Evolutionary conservation across 2,888 invertebrate species (phyloP).

Genomic region (Perizoma flavofasciatum): DNA sequence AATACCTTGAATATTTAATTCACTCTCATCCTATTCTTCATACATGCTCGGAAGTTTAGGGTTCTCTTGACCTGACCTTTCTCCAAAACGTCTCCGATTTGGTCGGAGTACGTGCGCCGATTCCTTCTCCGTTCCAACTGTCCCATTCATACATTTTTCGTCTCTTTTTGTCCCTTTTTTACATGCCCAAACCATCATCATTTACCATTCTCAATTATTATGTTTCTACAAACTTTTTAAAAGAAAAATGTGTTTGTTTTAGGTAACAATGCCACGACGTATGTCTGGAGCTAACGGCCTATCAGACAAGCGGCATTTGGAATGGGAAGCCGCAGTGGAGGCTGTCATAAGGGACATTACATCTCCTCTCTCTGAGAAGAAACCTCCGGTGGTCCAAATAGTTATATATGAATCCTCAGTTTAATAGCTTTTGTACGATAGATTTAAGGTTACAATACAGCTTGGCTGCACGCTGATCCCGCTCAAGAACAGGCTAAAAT

Average conservation of each 20-base stretch:
- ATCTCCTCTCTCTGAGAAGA: conserved; percentile 82
- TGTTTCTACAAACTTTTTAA: background rate
- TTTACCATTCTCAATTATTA: no score
- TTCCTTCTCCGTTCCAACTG: no score
- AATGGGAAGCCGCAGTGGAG: conserved; percentile 91
- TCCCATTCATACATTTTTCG: no score
- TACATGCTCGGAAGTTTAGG: no score
- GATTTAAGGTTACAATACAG: conserved; percentile 14
- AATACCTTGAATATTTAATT: no score
- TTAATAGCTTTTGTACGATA: conserved; percentile 54
- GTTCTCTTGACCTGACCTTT: no score
- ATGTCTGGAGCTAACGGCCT: conserved; percentile 69
- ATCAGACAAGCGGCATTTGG: conserved; percentile 83
- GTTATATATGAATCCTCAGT: conserved; percentile 96
- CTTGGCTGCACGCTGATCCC: conserved; percentile 1
- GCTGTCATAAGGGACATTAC: conserved; percentile 89
- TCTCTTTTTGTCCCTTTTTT: no score
- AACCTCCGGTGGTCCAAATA: conserved; percentile 89
- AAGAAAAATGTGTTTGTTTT: conserved; percentile 48
- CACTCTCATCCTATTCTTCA: no score
- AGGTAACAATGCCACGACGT: conserved; percentile 89
- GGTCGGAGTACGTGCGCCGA: no score
- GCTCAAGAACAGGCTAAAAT: background rate
- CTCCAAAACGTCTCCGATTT: no score
- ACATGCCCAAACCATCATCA: no score